These are phyloP conservation scores for Pseudotriccus pelzelni DNA, from an alignment of 2,797 vertebrate genomes.

Conservation along the genomic window DNA sequence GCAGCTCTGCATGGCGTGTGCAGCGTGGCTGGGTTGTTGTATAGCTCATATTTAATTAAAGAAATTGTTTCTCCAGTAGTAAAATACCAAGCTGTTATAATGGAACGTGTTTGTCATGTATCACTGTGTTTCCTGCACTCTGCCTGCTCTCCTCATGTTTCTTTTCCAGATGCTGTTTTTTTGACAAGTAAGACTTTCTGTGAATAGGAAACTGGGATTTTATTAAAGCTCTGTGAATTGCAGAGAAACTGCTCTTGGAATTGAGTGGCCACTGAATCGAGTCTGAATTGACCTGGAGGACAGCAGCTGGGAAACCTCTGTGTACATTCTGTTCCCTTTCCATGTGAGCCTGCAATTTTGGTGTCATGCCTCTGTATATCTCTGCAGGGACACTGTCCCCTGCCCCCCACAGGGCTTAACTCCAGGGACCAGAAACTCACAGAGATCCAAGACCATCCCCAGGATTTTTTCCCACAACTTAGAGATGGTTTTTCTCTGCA, in stretches of 20 bases:
- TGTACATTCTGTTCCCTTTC: background rate
- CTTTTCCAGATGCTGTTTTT: background rate
- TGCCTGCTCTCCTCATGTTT: background rate
- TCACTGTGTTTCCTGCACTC: background rate
- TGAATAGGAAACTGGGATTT: background rate
- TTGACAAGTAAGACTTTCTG: background rate
- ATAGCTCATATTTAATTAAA: background rate
- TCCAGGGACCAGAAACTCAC: background rate
- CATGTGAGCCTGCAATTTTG: accelerated
- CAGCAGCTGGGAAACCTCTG: background rate
- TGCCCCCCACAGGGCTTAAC: background rate
- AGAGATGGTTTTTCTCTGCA: background rate
- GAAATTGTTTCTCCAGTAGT: background rate
- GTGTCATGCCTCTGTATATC: accelerated
- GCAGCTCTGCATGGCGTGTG: background rate
- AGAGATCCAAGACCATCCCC: background rate
- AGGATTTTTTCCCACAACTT: background rate
- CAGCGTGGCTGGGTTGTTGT: background rate
- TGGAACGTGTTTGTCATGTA: background rate
- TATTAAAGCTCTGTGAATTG: background rate
- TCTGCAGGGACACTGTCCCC: background rate
- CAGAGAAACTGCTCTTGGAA: background rate
- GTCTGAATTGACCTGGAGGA: background rate
- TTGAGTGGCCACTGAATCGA: background rate
- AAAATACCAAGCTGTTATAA: background rate